Base-by-base conservation (phyloP, 2,113 vertebrate genomes). In the Plotosus lineatus region DNA sequence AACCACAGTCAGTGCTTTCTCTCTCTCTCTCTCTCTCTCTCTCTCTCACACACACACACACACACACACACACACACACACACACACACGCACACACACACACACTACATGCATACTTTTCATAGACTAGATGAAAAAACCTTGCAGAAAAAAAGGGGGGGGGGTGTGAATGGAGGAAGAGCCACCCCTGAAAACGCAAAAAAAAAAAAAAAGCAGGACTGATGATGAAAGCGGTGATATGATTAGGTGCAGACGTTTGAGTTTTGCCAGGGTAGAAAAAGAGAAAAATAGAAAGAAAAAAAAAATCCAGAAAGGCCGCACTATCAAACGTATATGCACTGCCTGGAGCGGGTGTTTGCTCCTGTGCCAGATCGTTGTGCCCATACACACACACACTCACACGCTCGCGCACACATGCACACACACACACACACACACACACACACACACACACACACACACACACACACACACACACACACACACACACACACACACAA, bases 301-400 rank as follows among this genome's bases (percentile, higher is more conserved):
- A 92, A 91, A 94, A 93, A 87, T 92, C 94, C 95, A 94, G 97
- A 96, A 95, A 92, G 88, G 72, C 90, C 74, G 90, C 88, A 86
- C 89, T 94, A 95, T 97, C 94, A 96, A 97, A 97, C 94, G 93
- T 86, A 92, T 90, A 91, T 92, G 93, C 93, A 93, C 89, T 94
- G 95, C 96, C 95, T 93, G 92, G 92, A 97, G 95, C 95, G 92
- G 93, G 93, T 92, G 93, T 96, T 95, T 96, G 93, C 92, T 95
- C 94, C 95, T 93, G 93, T 94, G 94, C 95, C 95, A 95, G 94
- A 92, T 95, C 93, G 92, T 91, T 92, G 75, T 93, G 91, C 94
- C 94, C 95, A 36, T 2, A 53, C 94, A 94, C 94, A 33, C 46
- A 51, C 28, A 73, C 3, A 83, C 66, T 77, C 73, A 78, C 71